Evolutionary conservation across 2,797 vertebrate genomes (phyloP).

Genomic region (Lutra lutra): DNA sequence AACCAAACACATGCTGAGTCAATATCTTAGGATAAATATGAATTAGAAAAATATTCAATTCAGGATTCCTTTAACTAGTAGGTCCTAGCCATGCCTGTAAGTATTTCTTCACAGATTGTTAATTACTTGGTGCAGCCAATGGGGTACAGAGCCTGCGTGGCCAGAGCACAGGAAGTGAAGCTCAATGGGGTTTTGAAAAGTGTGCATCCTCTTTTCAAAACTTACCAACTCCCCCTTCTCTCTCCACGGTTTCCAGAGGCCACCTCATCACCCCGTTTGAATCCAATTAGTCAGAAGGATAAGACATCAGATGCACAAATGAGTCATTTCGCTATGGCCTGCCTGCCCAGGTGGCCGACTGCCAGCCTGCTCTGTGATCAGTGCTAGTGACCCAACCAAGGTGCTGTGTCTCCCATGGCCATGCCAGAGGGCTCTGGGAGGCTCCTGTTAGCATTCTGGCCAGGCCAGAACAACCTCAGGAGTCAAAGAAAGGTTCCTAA

Average conservation of each 20-base stretch:
- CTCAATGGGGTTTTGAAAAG: not conserved
- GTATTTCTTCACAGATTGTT: constrained; percentile 30
- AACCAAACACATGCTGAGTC: not conserved
- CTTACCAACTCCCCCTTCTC: too few relatives aligned
- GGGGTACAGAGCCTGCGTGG: not conserved
- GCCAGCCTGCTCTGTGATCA: not conserved
- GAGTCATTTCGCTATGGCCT: not conserved
- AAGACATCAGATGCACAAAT: not conserved
- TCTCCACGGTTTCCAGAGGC: not conserved
- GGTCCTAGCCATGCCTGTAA: not conserved
- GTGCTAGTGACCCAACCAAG: not conserved
- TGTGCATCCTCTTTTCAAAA: not conserved
- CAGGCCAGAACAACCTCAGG: not conserved
- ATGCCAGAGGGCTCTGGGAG: rapidly evolving
- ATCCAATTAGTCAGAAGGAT: not conserved
- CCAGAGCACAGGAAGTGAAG: not conserved
- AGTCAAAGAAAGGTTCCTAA: not conserved
- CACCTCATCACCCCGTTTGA: not conserved
- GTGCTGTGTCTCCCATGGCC: not conserved
- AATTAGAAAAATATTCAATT: constrained; percentile 8
- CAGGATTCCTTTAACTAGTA: constrained; percentile 20
- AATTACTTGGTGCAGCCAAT: not conserved
- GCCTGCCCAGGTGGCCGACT: rapidly evolving
- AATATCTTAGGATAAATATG: constrained; percentile 8
- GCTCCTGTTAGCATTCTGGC: not conserved